Percentiles rank a stretch among this genome's conserved stretches.
phyloP scores from a whole-genome alignment of 2,113 vertebrate genomes.

The Astatotilapia flaviijosephi region DNA sequence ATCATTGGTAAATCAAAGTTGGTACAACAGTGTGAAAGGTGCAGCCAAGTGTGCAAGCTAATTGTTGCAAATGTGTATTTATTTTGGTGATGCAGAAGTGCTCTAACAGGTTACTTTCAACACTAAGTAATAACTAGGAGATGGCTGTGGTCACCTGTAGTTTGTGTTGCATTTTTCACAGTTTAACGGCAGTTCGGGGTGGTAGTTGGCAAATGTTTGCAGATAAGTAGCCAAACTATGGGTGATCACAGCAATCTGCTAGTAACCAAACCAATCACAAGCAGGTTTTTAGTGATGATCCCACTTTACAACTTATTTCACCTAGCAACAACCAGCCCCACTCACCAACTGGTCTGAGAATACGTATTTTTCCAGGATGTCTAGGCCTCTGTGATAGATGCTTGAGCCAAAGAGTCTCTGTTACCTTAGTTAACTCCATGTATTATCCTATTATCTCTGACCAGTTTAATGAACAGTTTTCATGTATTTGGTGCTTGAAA shows the following conservation, averaged over 20 bases:
- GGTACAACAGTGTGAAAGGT: background rate
- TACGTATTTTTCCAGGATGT: background rate
- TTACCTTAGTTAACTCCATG: background rate
- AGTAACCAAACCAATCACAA: background rate
- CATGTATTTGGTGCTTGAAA: background rate
- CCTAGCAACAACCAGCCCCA: background rate
- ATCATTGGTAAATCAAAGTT: background rate
- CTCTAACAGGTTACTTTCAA: fast-evolving
- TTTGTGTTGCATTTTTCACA: background rate
- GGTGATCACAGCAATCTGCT: background rate
- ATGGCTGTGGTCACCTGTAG: background rate
- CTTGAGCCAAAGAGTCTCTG: background rate
- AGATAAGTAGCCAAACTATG: background rate
- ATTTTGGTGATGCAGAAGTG: background rate
- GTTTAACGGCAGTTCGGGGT: background rate
- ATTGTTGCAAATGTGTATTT: background rate
- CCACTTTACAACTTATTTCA: background rate
- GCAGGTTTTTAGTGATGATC: background rate
- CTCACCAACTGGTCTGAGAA: background rate
- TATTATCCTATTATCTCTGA: background rate
- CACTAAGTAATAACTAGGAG: background rate
- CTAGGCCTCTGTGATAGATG: background rate
- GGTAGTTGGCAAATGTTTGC: background rate
- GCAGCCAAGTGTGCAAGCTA: background rate
- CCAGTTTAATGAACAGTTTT: background rate